Base-by-base conservation (phyloP, 2,888 invertebrate species). In the Loripinus fragilis region DNA sequence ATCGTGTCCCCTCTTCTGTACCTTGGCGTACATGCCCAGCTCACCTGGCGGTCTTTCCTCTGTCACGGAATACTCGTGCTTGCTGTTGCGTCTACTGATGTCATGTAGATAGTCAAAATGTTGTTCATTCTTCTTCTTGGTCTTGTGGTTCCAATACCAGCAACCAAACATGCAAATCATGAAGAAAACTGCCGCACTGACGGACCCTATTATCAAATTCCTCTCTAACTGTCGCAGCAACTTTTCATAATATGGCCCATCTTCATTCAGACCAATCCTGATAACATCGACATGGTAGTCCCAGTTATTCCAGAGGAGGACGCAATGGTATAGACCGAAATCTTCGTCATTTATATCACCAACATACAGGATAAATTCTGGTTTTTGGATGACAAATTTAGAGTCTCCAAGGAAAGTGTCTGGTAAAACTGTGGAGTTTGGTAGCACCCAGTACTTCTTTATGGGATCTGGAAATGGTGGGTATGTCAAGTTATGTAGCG, bases 251-350 rank as follows among this genome's bases (percentile, higher is more conserved):
- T 60, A 76, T 12, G 83, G 80, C 3, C 81, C 76, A n/a, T 83
- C 77, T 35, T 81, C 81, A 42, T 83, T 83, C 3, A 83, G 45
- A 5, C 76, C 83, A 1, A 83, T 64, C 17, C 74, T 52, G n/a
- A 83, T 83, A 0, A 60, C 74, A 30, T 74, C 74, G 5, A 80
- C 60, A 20, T 50, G 50, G 55, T 81, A 83, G 66, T 79, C 66
- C 7, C 71, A 70, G 42, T 83, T 83, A n/a, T 83, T 76, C 83
- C 83, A 83, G 28, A 83, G 17, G 76, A 85, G 72, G 20, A 82
- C 50, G 52, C 88, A 88, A 76, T 86, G 78, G 42, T 88, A 88
- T 25, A 83, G 70, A 0, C 88, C 88, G 64, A 83, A 88, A 66
- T 88, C 88, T 20, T 33, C 71, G 30, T 87, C 87, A 38, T 81